Percentiles rank a stretch among this genome's conserved stretches.
Conservation (phyloP, 2,797 vertebrate species). For the Paedocypris micromegethes region DNA sequence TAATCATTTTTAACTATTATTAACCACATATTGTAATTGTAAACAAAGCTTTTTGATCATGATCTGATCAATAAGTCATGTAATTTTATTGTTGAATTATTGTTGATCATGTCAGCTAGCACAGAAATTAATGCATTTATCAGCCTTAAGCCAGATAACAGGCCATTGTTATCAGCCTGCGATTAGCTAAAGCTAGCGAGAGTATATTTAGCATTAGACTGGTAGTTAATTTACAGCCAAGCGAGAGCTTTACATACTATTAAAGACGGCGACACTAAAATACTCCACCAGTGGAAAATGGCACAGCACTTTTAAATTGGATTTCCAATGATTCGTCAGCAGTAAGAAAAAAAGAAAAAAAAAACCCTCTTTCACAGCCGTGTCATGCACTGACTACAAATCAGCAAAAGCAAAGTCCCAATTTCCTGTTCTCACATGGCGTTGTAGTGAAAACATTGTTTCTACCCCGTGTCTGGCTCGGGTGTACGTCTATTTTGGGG, state of each 20-base stretch:
- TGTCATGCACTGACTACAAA: constrained; percentile 7
- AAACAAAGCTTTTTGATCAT: no score
- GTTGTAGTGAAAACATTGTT: constrained; percentile 35
- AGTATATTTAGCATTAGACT: constrained; percentile 26
- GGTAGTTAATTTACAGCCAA: constrained; percentile 20
- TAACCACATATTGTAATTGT: no score
- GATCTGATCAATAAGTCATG: neutral
- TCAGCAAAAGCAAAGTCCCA: neutral
- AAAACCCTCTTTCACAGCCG: neutral
- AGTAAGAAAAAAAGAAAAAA: neutral
- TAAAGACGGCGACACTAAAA: constrained; percentile 19
- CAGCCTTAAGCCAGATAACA: constrained; percentile 28
- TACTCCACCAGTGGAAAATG: constrained; percentile 18
- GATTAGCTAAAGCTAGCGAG: constrained; percentile 18
- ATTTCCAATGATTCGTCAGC: constrained; percentile 22
- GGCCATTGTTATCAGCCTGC: constrained; percentile 13
- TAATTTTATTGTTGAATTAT: neutral
- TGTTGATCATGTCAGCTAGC: neutral
- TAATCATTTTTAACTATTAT: no score
- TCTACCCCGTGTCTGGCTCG: constrained; percentile 20
- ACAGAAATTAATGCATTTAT: constrained; percentile 1
- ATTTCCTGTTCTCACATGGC: constrained; percentile 44
- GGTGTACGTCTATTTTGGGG: constrained; percentile 63
- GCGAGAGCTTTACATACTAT: constrained; percentile 17
- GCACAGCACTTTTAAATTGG: constrained; percentile 8